Evolutionary conservation across 2,797 vertebrate genomes (phyloP).

Genomic region (Pristis pectinata): DNA sequence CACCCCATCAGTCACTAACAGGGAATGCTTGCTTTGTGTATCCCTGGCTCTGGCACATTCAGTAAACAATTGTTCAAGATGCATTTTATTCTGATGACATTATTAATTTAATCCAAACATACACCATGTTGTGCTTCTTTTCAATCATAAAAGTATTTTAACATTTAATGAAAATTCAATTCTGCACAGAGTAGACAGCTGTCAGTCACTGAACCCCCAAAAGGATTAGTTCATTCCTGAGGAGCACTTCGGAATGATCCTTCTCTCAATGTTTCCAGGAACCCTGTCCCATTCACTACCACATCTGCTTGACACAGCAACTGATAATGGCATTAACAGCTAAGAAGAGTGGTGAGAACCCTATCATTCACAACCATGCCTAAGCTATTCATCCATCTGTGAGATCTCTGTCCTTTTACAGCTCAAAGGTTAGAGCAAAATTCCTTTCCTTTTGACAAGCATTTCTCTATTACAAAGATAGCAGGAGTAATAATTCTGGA

Average conservation of each 20-base stretch:
- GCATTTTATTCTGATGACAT: background rate
- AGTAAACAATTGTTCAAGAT: background rate
- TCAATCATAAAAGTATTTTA: background rate
- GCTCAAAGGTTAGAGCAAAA: background rate
- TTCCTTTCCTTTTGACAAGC: background rate
- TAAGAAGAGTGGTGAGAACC: background rate
- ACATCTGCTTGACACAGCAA: no score
- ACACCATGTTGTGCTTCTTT: background rate
- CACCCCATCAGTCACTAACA: no score
- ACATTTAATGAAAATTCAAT: background rate
- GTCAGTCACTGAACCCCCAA: background rate
- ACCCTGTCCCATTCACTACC: background rate
- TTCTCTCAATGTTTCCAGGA: background rate
- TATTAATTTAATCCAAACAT: background rate
- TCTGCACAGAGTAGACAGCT: background rate
- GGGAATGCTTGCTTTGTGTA: no score
- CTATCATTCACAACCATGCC: no score
- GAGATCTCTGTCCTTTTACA: background rate
- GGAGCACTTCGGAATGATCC: background rate
- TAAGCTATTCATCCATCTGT: no score
- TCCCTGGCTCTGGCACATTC: background rate
- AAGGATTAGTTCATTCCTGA: background rate
- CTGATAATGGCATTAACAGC: background rate
- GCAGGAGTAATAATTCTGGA: background rate
- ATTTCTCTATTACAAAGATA: background rate